A percentile compares a stretch with the other conserved stretches of the same genome.
Conservation (phyloP, 2,888 invertebrate species). For the Agrochola macilenta region DNA sequence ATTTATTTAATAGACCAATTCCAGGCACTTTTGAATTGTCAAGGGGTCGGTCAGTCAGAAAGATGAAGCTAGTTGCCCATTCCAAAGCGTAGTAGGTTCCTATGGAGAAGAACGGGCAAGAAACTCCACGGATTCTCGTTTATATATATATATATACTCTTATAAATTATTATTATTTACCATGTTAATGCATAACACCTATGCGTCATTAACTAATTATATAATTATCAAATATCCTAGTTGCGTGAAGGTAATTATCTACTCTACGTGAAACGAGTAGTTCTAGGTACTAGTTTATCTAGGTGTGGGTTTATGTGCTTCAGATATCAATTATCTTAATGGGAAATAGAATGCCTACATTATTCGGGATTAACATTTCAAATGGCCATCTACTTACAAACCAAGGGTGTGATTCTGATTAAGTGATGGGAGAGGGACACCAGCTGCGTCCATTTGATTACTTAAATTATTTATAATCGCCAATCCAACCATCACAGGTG, state of each 20-base stretch:
- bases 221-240: conserved; percentile 3
- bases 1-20: no score
- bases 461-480: neutral
- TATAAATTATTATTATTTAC: neutral
- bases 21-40: no score
- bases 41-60: no score
- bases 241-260: conserved; percentile 16
- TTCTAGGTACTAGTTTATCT: neutral
- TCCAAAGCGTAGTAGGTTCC: no score
- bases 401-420: neutral
- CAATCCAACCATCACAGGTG: neutral
- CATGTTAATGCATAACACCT: neutral
- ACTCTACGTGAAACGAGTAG: neutral
- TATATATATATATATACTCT: no score
- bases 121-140: no score
- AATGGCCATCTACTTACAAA: conserved; percentile 18
- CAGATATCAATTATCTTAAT: conserved; percentile 37
- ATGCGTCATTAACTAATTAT: neutral
- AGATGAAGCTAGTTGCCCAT: no score
- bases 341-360: conserved; percentile 12
- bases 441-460: conserved; percentile 17
- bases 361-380: conserved; percentile 26
- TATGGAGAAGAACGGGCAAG: no score
- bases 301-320: neutral
- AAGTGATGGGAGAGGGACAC: neutral